Evolutionary conservation across 2,113 vertebrate genomes (phyloP), one percentile per base, ranked within the genome.

Genomic region (Sturnira hondurensis): DNA sequence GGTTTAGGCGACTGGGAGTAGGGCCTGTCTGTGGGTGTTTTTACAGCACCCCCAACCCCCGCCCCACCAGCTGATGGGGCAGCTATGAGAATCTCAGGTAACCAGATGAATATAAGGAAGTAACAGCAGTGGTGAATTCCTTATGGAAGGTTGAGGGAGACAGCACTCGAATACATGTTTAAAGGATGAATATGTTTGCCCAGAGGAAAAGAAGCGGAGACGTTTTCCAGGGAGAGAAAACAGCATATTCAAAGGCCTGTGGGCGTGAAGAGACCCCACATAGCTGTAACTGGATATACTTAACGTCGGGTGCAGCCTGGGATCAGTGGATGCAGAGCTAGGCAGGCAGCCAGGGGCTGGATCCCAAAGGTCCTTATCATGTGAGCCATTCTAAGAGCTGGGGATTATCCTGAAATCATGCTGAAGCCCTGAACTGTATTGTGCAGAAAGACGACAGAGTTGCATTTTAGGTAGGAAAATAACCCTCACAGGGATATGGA

Each of bases 241-340:
- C 1, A 83, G 65, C 52, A 45, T 1, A 0, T 22, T 22, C 58
- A 77, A 88, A 96, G 61, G 14, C 26, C 86, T 54, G 14, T 26
- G 58, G 65, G 31, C 68, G 33, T 5, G 68, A 63, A 84, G 19
- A 2, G 1, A 61, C 3, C 0, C 0, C 3, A 15, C 11, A 1
- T 3, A 2, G 22, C 36, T 86, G 41, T 45, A 41, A 63, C 5
- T 28, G 43, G 28, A 33, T 45, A 6, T 36, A 5, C 31, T 24
- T 15, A 61, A 90, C 31, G 24, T 33, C 38, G 33, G 26, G 22
- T 20, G 4, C 36, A 17, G 74, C n/a, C 63, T 38, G 26, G 61
- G 13, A 65, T 56, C 33, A 10, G 26, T 10, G 7, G 63, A 41
- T 28, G 13, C 56, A 50, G 63, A 82, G 45, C 52, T 43, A 45